Conservation (phyloP, 2,113 vertebrate genomes). For the Phylloscopus trochilus region DNA sequence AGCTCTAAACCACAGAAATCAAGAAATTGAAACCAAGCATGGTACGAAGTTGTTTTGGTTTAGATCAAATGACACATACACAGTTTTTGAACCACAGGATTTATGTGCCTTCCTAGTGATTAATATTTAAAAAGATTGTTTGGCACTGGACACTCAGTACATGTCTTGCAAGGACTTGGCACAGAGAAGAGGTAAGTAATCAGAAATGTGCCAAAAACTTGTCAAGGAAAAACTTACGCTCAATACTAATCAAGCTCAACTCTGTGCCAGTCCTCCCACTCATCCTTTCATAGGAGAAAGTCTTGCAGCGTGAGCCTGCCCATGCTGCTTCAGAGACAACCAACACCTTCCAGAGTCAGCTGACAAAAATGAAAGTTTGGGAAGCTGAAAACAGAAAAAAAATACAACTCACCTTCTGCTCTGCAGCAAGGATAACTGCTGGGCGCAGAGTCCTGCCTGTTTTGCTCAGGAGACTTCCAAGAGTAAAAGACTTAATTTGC, state of each 20-base stretch:
- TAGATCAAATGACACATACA: slow-evolving; percentile 4
- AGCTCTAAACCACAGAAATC: background rate
- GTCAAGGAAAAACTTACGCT: slow-evolving; percentile 51
- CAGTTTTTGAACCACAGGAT: slow-evolving; percentile 3
- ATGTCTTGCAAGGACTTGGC: slow-evolving; percentile 54
- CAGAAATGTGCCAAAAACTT: slow-evolving; percentile 54
- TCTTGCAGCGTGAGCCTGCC: background rate
- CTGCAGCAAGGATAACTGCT: background rate
- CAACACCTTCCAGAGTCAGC: slow-evolving; percentile 24
- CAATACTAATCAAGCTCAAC: slow-evolving; percentile 64
- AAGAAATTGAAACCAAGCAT: background rate
- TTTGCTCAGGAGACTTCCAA: background rate
- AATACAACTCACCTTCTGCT: background rate
- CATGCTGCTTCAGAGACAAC: slow-evolving; percentile 12
- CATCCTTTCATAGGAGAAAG: slow-evolving; percentile 23
- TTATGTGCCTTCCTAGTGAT: slow-evolving; percentile 37
- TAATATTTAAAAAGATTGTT: slow-evolving; percentile 59
- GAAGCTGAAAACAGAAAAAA: background rate
- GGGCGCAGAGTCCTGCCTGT: background rate
- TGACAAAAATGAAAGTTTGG: slow-evolving; percentile 18
- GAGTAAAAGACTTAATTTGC: background rate
- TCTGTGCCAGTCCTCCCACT: slow-evolving; percentile 53
- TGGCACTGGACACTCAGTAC: slow-evolving; percentile 51
- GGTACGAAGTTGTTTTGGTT: background rate
- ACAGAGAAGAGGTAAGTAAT: slow-evolving; percentile 46